A percentile compares a stretch with the other conserved stretches of the same genome.
These are phyloP conservation scores for Helogale parvula DNA, from an alignment of 2,113 vertebrate species.

Conservation along the genomic window DNA sequence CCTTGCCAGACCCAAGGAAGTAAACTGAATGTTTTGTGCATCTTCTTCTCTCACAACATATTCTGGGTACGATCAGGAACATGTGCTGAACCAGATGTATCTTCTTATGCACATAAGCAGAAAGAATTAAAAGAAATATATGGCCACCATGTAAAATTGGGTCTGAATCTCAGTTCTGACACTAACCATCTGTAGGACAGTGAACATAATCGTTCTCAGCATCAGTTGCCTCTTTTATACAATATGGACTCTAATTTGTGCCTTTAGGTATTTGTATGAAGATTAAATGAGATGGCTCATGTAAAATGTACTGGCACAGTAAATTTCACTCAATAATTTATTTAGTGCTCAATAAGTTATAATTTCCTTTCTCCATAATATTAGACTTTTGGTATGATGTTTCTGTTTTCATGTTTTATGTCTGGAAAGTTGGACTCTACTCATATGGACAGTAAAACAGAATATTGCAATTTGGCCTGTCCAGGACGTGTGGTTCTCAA, in stretches of 20 bases:
- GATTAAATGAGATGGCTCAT: slow-evolving; percentile 31
- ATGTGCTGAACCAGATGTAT: not conserved
- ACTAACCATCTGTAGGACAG: slow-evolving; percentile 22
- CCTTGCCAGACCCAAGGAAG: not conserved
- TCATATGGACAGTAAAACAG: slow-evolving; percentile 25
- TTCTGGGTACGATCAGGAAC: not conserved
- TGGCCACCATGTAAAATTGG: not conserved
- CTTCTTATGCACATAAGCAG: not conserved
- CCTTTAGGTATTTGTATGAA: slow-evolving; percentile 36
- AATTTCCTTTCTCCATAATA: slow-evolving; percentile 22
- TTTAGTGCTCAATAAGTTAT: not conserved
- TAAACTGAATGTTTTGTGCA: not conserved
- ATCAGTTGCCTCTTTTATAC: slow-evolving; percentile 32
- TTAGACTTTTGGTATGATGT: not conserved
- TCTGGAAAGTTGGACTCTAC: slow-evolving; percentile 40
- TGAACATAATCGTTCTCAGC: not conserved
- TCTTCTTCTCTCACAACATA: not conserved
- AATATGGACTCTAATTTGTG: slow-evolving; percentile 21
- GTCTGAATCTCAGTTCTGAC: slow-evolving; percentile 9
- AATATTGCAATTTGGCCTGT: slow-evolving; percentile 45
- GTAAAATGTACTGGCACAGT: slow-evolving; percentile 5
- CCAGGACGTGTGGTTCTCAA: not conserved
- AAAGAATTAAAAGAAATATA: slow-evolving; percentile 6
- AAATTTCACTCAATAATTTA: not conserved
- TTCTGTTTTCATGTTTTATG: slow-evolving; percentile 52